Evolutionary conservation across 1,140 invertebrate genomes (phyloP), one percentile per base, ranked within the genome.

Genomic region (Reticulitermes speratus): DNA sequence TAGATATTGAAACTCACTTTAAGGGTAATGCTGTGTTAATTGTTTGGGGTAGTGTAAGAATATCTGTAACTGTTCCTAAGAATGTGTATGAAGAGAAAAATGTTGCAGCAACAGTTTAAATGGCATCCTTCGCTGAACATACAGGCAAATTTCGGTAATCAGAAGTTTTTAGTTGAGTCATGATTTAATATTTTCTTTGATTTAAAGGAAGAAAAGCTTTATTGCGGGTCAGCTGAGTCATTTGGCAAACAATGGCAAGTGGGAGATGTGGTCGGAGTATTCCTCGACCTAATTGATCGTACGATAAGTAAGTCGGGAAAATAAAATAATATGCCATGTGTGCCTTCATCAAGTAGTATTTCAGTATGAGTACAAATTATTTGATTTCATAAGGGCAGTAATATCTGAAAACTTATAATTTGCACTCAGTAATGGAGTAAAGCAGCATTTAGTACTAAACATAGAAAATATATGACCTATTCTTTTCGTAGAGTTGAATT

Each of bases 231-330:
- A 89, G 93, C 94, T 90, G 97, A 99, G 93, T 95, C 96, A 87
- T 99, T 98, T 92, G 97, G 97, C 90, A 97, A 97, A 93, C 96
- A 97, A 93, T 98, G 97, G 97, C 95, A 96, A 91, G 95, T 97
- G 89, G 96, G 96, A 90, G 97, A 98, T 93, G 96, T 98, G 91
- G 96, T 98, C 90, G 97, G 97, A 87, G 97, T 98, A 89, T 98
- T 98, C 94, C 95, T 98, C 91, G 97, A 99, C 94, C 93, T 98
- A 90, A 97, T 98, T 93, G 97, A 98, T 94, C 96, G 96, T 91
- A 98, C 97, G 89, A 98, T 99, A 94, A 98, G 97, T 98, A 97
- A 96, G 95, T 93, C 87, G 82, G 83, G 45, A 86, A 81, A 81
- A 55, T 25, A 48, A 65, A 59, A 85, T 86, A 84, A 23, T 75